Base-by-base conservation (phyloP, 2,888 invertebrate genomes). In the Noctua pronuba region DNA sequence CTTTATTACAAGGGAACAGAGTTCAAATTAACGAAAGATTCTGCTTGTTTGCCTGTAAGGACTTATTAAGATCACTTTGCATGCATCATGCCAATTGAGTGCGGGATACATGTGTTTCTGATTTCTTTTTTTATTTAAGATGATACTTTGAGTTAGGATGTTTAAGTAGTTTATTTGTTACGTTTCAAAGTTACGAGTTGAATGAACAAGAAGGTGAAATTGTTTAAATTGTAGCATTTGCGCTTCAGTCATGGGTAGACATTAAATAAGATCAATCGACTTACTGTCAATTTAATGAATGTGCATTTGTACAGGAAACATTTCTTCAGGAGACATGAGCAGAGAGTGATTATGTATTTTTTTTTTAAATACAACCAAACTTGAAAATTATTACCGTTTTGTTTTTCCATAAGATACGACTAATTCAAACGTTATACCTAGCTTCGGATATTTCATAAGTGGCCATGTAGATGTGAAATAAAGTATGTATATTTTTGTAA, bases 1-100 rank as follows among this genome's bases (percentile, higher is more conserved):
- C 46, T 74, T 64, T 88, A 87, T 73, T n/a, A 28, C 49, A 24
- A 74, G 0, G 18, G 1, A 0, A 76, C 76, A 89, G 58, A 74
- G 87, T 83, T 75, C 18, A 86, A 82, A 85, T 73, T 86, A 24
- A 65, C 13, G 28, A 55, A 41, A 52, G 13, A 49, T 55, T 73
- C 60, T 68, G 41, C 41, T 68, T 6, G 6, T 49, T 70, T 24
- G 80, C 80, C 75, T 79, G 78, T 86, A 79, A 85, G 79, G 78
- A 88, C 84, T 88, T 91, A 90, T 90, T 90, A 90, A 88, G 87
- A 91, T 89, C 88, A 87, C 85, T 90, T 91, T 88, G 91, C 86
- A 83, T 90, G 90, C 85, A 86, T 89, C 84, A 85, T 86, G 76
- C 84, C 86, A 89, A 91, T 90, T 91, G 90, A 87, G 82, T 77